Percentiles rank a stretch among this genome's conserved stretches.
These are phyloP conservation scores for Cyprinodon tularosa DNA, from an alignment of 2,113 vertebrate genomes.

Conservation along the genomic window DNA sequence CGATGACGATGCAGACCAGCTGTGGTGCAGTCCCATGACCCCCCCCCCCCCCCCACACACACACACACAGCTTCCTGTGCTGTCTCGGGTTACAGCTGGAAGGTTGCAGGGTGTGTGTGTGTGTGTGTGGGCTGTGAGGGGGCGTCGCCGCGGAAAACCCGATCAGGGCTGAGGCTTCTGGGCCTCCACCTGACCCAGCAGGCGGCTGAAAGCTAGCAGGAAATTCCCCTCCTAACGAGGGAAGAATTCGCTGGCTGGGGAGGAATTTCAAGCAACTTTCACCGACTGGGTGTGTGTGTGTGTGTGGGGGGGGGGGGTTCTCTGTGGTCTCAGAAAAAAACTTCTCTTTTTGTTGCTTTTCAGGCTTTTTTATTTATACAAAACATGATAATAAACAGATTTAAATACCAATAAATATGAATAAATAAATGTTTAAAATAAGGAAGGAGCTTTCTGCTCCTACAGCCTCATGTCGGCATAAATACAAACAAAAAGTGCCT, in stretches of 20 bases:
- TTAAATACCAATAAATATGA: conserved; percentile 75
- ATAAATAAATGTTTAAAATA: conserved; percentile 55
- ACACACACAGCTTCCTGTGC: conserved; percentile 5
- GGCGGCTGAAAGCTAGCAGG: conserved; percentile 41
- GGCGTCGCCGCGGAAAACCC: conserved; percentile 69
- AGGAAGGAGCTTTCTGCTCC: not conserved
- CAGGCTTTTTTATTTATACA: conserved; percentile 38
- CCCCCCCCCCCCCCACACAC: not conserved
- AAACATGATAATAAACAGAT: conserved; percentile 32
- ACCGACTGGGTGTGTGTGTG: conserved; percentile 11
- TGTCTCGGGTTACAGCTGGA: conserved; percentile 47
- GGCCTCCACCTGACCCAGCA: conserved; percentile 71
- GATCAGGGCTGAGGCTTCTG: conserved; percentile 66
- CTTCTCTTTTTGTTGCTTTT: not conserved
- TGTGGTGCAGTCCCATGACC: conserved; percentile 24
- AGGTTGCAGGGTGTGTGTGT: conserved; percentile 2
- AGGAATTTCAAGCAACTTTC: conserved; percentile 37
- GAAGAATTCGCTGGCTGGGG: conserved; percentile 63
- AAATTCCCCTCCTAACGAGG: conserved; percentile 71
- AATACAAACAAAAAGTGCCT: conserved; percentile 59
- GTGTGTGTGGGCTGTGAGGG: conserved; percentile 1
- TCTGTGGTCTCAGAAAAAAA: not conserved
- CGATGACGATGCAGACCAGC: conserved; percentile 36
- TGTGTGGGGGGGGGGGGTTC: conserved; percentile 16
- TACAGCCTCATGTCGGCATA: conserved; percentile 59